Evolutionary conservation across 2,113 vertebrate species (phyloP), one percentile per base, ranked within the genome.

Genomic region (Eptatretus burgeri): DNA sequence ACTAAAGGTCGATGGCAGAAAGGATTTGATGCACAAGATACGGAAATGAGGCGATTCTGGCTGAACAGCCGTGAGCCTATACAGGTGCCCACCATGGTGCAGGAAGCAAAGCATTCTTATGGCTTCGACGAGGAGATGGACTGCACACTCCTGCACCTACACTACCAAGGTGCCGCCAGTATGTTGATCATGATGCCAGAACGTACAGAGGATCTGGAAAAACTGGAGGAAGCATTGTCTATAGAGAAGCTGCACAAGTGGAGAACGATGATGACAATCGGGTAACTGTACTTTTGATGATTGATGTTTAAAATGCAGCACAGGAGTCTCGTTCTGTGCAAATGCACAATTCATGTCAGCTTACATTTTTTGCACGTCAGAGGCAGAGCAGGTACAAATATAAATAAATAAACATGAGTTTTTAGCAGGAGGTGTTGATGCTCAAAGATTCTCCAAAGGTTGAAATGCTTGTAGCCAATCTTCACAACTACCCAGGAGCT

Each of bases 161-260:
- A 84, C 2, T 93, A 87, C 67, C 64, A 65, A 68, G 73, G 78
- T 10, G 81, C 77, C 5, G 75, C 79, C 50, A 73, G 82, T 69
- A 83, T 91, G 83, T 74, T 93, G n/a, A 73, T 93, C 70, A 69
- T 78, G 52, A 77, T 93, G 9, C 80, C 77, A n/a, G 76, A 81
- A 66, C 75, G 70, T 63, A 69, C 66, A 2, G 72, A 71, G 11
- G 84, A 89, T 68, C 70, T 82, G 87, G 77, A 86, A 87, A 74
- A 87, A 87, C 70, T 91, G 79, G 74, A 91, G 87, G 74, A 91
- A 84, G 50, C 88, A 91, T 74, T 89, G 84, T 75, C 84, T 83
- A 0, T 83, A 84, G 72, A 82, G 78, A 74, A 87, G 89, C 56
- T 91, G 81, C 64, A 93, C 82, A 72, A 60, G 56, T 60, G 56